Base-by-base conservation (phyloP, 1,140 invertebrate genomes). In the Pygmarrhopalites habei region DNA sequence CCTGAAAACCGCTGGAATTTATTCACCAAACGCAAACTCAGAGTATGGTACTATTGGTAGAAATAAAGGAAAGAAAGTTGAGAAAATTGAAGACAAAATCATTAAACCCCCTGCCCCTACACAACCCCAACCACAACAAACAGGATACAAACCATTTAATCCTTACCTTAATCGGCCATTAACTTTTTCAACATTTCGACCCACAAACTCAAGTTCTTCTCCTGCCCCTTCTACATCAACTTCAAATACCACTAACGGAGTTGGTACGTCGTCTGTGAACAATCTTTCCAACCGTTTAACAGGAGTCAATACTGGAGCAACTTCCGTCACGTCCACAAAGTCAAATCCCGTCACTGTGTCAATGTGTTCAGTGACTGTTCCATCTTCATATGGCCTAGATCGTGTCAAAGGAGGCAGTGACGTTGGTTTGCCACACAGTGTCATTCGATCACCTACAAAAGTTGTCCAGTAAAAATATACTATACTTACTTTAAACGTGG, bases 131-230 rank as follows among this genome's bases (percentile, higher is more conserved):
- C 10, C 0, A 12, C 53, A 39, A 14, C 43, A 30, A 17, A 29
- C 30, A 17, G 69, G 69, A 2, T 71, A 71, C 49, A 71, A 71
- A 51, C 59, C 69, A 2, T 71, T 68, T 35, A 64, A 66, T 49
- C 64, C 69, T 0, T 71, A 71, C 35, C 52, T 71, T 3, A 71
- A 71, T 41, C 21, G 69, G 2, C 66, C 65, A 5, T 41, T 71
- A 15, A 71, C 66, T 3, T 71, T 71, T 26, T 71, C 69, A n/a
- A 71, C 69, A 5, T 71, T 71, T 39, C 46, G 69, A 46, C 68
- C 68, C n/a, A 55, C 19, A 23, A 58, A 52, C 26, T 17, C 53
- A 19, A 12, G 39, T 7, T 35, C 29, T 4, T 12, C 26, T n/a
- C 25, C 35, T 14, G 2, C 35, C 4, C 5, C 51, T 1, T 43